Percentiles rank a stretch among this genome's conserved stretches.
These are phyloP conservation scores for Acleris sparsana DNA, from an alignment of 2,888 invertebrate species.

Conservation along the genomic window DNA sequence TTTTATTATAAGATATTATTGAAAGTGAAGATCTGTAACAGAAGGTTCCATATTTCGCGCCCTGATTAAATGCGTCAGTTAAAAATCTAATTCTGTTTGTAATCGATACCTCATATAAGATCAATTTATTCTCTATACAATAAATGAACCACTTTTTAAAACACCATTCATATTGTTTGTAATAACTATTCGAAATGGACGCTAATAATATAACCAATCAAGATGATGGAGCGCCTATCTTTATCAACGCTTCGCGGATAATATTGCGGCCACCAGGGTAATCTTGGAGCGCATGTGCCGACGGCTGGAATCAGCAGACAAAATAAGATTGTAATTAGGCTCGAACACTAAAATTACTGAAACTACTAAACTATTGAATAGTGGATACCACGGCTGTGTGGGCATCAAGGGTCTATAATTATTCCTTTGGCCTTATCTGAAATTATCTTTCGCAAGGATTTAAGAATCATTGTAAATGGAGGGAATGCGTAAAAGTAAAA, in stretches of 20 bases:
- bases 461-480: slow-evolving; percentile 27
- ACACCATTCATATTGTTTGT: slow-evolving; percentile 37
- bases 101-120: slow-evolving; percentile 27
- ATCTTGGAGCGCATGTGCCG: slow-evolving; percentile 29
- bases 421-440: slow-evolving; percentile 26
- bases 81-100: slow-evolving; percentile 30
- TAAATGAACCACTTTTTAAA: slow-evolving; percentile 36
- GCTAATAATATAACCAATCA: slow-evolving; percentile 25
- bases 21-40: slow-evolving; percentile 27
- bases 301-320: slow-evolving; percentile 32
- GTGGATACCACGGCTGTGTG: slow-evolving; percentile 24
- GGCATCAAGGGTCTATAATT: slow-evolving; percentile 23
- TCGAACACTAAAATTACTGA: slow-evolving; percentile 6
- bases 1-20: slow-evolving; percentile 11
- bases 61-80: slow-evolving; percentile 16
- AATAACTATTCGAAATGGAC: slow-evolving; percentile 31
- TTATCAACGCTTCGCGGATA: slow-evolving; percentile 35
- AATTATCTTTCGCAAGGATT: slow-evolving; percentile 25
- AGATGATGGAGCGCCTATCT: slow-evolving; percentile 26
- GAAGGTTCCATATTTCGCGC: slow-evolving; percentile 31
- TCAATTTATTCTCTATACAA: slow-evolving; percentile 34
- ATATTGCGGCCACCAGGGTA: slow-evolving; percentile 39
- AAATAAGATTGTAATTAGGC: slow-evolving; percentile 21
- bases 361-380: neutral
- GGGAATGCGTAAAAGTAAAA: slow-evolving; percentile 26